Base-by-base conservation (phyloP, 2,888 invertebrate species). In the Chromoteleia sp. region DNA sequence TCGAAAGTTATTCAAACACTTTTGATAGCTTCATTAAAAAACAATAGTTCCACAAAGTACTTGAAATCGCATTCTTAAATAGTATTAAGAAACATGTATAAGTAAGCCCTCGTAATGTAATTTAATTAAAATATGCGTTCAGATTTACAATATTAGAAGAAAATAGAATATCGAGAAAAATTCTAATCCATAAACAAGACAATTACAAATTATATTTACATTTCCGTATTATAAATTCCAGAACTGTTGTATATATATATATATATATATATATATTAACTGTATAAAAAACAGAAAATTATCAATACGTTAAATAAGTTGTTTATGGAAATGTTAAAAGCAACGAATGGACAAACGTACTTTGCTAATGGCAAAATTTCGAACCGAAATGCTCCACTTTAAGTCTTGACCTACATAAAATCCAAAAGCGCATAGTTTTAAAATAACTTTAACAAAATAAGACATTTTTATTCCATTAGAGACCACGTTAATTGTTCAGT, bases 391-490 rank as follows among this genome's bases (percentile, higher is more conserved):
- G 30, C 15, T 65, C 21, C 17, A 41, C 41, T 43, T 19, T 1
- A 58, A 70, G 12, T 14, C 36, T 39, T 58, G 67, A 58, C 70
- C 58, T 36, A 58, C 14, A 58, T 36, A 36, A 58, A 70, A 70
- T 67, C 30, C 19, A 56, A 68, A 68, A 68, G 50, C 25, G 15
- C 41, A 41, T 8, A 67, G 43, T 41, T 68, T 17, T 3, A 25
- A 41, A 17, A 17, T 19, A 19, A 56, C 54, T 68, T 68, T 56
- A 68, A 56, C 14, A 45, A 56, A 39, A 56, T 33, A 45, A 56
- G 54, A 70, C 36, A 48, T 58, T 58, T 70, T 70, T 58, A 58
- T 58, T 39, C 36, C 21, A 36, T 70, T 58, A 68, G 52, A 56
- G 14, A 45, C 8, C 25, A 56, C 12, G 33, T 54, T 67, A 67